These are phyloP conservation scores for Doryteuthis pealeii DNA, from an alignment of 1,140 invertebrate species.

Conservation along the genomic window DNA sequence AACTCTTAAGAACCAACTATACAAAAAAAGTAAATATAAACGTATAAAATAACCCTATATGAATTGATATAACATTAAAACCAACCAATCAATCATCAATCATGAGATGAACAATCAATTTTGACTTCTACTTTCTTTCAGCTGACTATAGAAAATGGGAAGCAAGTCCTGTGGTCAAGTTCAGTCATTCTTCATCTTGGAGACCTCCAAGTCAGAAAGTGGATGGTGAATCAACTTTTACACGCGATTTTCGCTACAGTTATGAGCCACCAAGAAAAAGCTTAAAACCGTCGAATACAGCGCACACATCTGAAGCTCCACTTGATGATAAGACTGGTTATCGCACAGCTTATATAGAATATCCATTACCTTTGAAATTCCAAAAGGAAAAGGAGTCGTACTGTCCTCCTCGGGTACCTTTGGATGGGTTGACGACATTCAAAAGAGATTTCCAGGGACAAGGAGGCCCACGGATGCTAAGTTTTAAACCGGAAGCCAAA, in stretches of 20 bases:
- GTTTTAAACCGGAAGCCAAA: slow-evolving; percentile 47
- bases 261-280: slow-evolving; percentile 39
- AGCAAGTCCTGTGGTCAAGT: slow-evolving; percentile 32
- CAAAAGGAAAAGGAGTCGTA: slow-evolving; percentile 43
- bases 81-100: no score
- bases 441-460: slow-evolving; percentile 55
- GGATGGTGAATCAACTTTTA: slow-evolving; percentile 55
- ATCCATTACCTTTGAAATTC: slow-evolving; percentile 45
- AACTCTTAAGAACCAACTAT: no score
- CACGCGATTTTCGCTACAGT: slow-evolving; percentile 51
- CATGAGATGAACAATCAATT: background rate
- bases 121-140: slow-evolving; percentile 30
- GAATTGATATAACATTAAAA: no score
- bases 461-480: slow-evolving; percentile 35
- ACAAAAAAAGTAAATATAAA: no score
- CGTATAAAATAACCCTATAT: no score
- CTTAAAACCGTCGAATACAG: slow-evolving; percentile 49
- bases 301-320: slow-evolving; percentile 50
- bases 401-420: slow-evolving; percentile 38
- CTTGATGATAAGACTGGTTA: slow-evolving; percentile 58
- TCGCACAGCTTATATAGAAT: slow-evolving; percentile 52
- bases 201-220: slow-evolving; percentile 47
- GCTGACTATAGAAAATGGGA: slow-evolving; percentile 59
- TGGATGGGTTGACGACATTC: slow-evolving; percentile 57
- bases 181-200: slow-evolving; percentile 41